These are phyloP conservation scores for Echinometra lucunter DNA, from an alignment of 53 echinoderm and acorn worm species.

Conservation along the genomic window DNA sequence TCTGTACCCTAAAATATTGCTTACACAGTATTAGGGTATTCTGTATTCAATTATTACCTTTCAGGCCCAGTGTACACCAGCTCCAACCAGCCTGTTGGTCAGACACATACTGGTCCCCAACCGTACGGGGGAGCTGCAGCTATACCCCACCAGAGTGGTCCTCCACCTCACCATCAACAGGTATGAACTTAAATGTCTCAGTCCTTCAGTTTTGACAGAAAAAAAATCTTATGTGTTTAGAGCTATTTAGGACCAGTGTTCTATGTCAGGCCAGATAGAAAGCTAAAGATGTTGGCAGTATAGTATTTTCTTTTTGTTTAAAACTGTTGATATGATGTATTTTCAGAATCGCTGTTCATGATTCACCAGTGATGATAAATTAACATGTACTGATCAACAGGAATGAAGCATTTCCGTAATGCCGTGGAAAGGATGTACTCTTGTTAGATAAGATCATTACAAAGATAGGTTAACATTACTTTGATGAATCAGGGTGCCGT, in stretches of 20 bases:
- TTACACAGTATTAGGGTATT: too few species aligned
- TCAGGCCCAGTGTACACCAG: conserved; percentile 39
- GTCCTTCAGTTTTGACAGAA: background rate
- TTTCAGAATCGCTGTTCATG: conserved; percentile 37
- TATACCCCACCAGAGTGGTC: conserved; percentile 30
- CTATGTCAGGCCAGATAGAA: too few species aligned
- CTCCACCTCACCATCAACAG: conserved; percentile 27
- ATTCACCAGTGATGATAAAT: background rate
- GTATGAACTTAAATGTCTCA: background rate
- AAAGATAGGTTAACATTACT: too few species aligned
- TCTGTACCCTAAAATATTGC: too few species aligned
- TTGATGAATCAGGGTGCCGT: too few species aligned
- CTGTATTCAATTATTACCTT: background rate
- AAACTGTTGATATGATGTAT: conserved; percentile 33
- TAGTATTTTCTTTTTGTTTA: background rate
- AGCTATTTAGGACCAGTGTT: too few species aligned
- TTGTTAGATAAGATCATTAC: too few species aligned
- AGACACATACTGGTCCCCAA: background rate
- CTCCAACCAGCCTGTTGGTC: conserved; percentile 1
- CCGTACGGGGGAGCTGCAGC: conserved; percentile 9
- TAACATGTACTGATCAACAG: conserved; percentile 31
- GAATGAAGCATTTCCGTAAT: background rate
- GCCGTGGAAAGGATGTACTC: too few species aligned
- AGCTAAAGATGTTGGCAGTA: background rate
- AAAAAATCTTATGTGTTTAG: background rate